Conservation (phyloP, 2,113 vertebrate species). For the Myxocyprinus asiaticus region DNA sequence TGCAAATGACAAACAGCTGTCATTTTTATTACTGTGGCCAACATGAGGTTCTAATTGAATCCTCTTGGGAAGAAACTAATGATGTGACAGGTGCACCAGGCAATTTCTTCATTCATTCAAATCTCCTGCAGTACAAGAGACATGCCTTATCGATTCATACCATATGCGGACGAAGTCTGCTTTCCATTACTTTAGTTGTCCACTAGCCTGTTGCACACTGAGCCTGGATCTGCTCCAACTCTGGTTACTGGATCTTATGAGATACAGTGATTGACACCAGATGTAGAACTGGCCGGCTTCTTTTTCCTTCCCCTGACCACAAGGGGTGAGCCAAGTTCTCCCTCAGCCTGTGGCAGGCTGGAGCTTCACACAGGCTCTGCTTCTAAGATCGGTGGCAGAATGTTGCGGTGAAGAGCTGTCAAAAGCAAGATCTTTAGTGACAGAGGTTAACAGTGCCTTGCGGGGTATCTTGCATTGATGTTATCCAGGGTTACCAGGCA, state of each 20-base stretch:
- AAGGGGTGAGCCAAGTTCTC: constrained; percentile 39
- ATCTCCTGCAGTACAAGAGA: constrained; percentile 63
- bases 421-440: constrained; percentile 48
- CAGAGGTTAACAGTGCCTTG: constrained; percentile 61
- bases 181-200: constrained; percentile 65
- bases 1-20: constrained; percentile 55
- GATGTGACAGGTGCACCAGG: constrained; percentile 67
- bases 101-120: constrained; percentile 53
- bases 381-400: constrained; percentile 55
- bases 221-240: constrained; percentile 53
- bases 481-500: constrained; percentile 54
- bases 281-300: constrained; percentile 47
- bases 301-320: constrained; percentile 4
- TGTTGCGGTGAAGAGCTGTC: constrained; percentile 59
- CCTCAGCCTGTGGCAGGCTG: constrained; percentile 12
- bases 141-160: constrained; percentile 61
- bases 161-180: constrained; percentile 69
- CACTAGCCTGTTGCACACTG: constrained; percentile 56
- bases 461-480: constrained; percentile 52
- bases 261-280: constrained; percentile 54
- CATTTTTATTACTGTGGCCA: constrained; percentile 29
- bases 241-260: constrained; percentile 40
- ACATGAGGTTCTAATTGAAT: constrained; percentile 61
- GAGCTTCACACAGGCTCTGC: constrained; percentile 16
- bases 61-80: constrained; percentile 64